Percentiles rank a stretch among this genome's conserved stretches.
phyloP scores from a whole-genome alignment of 2,113 vertebrate genomes.

The Hemichromis elongatus region DNA sequence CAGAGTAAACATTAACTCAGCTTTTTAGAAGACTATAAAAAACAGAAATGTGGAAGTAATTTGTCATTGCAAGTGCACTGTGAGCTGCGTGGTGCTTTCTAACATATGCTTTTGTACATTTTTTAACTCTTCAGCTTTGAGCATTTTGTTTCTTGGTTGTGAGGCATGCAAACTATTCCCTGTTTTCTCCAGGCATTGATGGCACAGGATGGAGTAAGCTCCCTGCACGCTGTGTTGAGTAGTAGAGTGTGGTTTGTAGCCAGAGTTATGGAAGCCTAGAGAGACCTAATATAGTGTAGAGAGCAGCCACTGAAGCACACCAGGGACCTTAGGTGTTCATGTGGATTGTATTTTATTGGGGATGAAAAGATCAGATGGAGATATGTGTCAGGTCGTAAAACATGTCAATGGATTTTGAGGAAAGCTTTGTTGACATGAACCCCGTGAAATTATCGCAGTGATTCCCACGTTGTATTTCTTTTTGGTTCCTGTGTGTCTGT shows the following conservation, averaged over 20 bases:
- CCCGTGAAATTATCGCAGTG: conserved; percentile 17
- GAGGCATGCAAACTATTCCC: background rate
- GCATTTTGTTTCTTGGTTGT: background rate
- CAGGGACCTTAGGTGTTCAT: conserved; percentile 1
- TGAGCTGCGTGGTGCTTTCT: background rate
- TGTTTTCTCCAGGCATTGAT: background rate
- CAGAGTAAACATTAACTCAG: background rate
- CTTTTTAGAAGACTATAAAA: background rate
- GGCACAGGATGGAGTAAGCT: background rate
- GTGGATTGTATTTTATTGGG: conserved; percentile 33
- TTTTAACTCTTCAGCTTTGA: background rate
- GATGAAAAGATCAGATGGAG: conserved; percentile 18
- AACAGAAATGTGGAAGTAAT: background rate
- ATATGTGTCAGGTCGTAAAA: conserved; percentile 37
- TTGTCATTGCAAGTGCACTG: background rate
- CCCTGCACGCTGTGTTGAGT: background rate
- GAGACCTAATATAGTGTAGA: background rate
- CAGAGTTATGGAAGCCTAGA: conserved; percentile 1
- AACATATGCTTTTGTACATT: background rate
- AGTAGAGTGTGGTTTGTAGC: background rate
- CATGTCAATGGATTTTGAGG: conserved; percentile 16
- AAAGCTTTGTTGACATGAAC: conserved; percentile 3
- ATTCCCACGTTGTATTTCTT: conserved; percentile 16
- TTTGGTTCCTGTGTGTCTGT: background rate
- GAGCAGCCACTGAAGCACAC: background rate